These are phyloP conservation scores for Prochilodus magdalenae DNA, from an alignment of 2,113 vertebrate genomes.

Conservation along the genomic window DNA sequence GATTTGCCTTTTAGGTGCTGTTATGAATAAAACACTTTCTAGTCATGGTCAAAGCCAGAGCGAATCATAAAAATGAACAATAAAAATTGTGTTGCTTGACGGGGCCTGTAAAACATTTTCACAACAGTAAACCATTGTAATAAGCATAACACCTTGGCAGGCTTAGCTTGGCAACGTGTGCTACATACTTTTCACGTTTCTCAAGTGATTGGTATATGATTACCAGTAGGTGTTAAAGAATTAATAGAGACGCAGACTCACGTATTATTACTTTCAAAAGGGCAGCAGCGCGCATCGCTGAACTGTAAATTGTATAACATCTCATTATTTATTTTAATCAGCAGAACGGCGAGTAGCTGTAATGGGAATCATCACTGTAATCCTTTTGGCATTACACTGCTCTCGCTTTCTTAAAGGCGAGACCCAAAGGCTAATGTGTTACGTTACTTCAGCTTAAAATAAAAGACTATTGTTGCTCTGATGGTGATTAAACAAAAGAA, in stretches of 20 bases:
- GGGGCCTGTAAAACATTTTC: constrained; percentile 43
- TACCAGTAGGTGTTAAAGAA: constrained; percentile 21
- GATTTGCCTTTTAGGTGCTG: constrained; percentile 17
- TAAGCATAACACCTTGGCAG: constrained; percentile 41
- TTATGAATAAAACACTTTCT: constrained; percentile 30
- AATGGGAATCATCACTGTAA: neutral
- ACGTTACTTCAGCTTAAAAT: neutral
- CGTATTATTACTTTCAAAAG: neutral
- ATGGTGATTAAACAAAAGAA: neutral
- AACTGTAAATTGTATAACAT: neutral
- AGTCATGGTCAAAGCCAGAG: constrained; percentile 18
- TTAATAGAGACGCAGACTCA: neutral
- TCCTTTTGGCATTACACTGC: neutral
- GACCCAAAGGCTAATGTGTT: neutral
- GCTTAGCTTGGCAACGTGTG: neutral
- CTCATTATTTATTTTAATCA: neutral
- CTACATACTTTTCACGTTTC: neutral
- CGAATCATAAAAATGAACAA: constrained; percentile 34
- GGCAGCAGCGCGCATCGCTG: neutral
- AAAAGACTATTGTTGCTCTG: neutral
- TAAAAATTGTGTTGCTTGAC: constrained; percentile 35
- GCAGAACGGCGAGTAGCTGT: neutral
- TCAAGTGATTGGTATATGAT: constrained; percentile 1
- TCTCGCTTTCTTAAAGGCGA: neutral
- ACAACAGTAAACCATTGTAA: constrained; percentile 41